These are phyloP conservation scores for Congeria kusceri DNA, from an alignment of 2,888 invertebrate species.

Conservation along the genomic window DNA sequence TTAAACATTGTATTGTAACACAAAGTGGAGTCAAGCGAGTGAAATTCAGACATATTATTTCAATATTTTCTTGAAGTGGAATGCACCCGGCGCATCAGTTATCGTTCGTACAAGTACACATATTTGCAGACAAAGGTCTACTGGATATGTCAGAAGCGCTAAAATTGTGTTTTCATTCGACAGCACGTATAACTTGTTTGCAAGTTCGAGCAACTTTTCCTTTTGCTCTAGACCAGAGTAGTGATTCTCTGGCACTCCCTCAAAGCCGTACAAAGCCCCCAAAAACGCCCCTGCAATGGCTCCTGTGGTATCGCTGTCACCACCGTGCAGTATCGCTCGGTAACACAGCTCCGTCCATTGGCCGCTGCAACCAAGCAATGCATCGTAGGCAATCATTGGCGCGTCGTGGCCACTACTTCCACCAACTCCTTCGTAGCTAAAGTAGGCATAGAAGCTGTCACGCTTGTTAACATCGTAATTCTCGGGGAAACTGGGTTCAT, in stretches of 20 bases:
- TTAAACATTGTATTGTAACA: too few relatives aligned
- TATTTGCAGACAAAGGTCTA: too few relatives aligned
- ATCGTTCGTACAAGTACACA: too few relatives aligned
- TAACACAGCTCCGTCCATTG: constrained; percentile 81
- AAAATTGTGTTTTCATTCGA: too few relatives aligned
- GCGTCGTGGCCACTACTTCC: constrained; percentile 84
- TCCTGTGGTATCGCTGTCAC: constrained; percentile 84
- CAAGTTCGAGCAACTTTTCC: constrained; percentile 9
- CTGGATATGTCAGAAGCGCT: too few relatives aligned
- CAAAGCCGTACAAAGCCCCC: constrained; percentile 81
- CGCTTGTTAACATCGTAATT: constrained; percentile 76
- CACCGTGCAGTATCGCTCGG: constrained; percentile 81
- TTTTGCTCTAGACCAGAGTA: constrained; percentile 64
- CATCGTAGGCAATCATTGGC: constrained; percentile 84
- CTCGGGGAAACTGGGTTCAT: constrained; percentile 75
- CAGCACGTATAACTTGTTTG: not conserved
- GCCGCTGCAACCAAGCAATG: constrained; percentile 73
- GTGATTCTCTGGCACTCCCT: constrained; percentile 78
- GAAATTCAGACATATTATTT: too few relatives aligned
- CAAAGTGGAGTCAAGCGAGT: too few relatives aligned
- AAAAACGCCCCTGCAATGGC: constrained; percentile 82
- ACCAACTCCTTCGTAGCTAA: constrained; percentile 83
- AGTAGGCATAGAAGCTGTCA: constrained; percentile 78
- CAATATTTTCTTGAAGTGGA: too few relatives aligned
- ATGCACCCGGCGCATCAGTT: too few relatives aligned